Evolutionary conservation across 1,140 invertebrate species (phyloP).

Genomic region (Drosophila nannoptera): DNA sequence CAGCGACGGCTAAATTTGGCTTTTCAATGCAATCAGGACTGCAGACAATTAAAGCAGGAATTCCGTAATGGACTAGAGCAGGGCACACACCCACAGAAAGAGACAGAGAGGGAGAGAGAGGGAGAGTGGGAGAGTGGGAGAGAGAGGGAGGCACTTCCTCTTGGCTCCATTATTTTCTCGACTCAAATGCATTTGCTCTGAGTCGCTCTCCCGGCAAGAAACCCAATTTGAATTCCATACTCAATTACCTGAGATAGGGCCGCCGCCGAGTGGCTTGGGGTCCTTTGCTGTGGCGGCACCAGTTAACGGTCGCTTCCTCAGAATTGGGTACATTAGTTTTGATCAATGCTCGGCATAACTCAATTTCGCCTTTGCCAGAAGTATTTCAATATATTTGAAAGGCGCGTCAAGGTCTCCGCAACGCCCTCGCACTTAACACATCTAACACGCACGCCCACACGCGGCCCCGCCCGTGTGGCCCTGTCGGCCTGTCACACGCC

Average conservation of each 20-base stretch:
- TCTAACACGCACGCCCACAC: not conserved
- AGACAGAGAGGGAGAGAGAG: not conserved
- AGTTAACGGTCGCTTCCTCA: not conserved
- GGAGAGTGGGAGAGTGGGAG: not conserved
- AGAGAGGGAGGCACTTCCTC: not conserved
- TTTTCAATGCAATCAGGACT: constrained; percentile 24
- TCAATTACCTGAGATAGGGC: not conserved
- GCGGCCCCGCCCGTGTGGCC: not conserved
- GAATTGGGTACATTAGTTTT: constrained; percentile 10
- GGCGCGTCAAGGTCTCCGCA: constrained; percentile 12
- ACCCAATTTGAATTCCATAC: constrained; percentile 19
- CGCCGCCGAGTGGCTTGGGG: too few species aligned
- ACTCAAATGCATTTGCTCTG: not conserved
- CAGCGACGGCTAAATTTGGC: constrained; percentile 29
- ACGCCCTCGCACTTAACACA: constrained; percentile 23
- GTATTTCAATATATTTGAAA: constrained; percentile 35
- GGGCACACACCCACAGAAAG: too few species aligned
- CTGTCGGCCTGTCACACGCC: constrained; percentile 40
- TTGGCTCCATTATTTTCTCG: too few species aligned
- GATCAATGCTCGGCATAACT: constrained; percentile 23
- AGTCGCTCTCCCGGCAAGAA: too few species aligned
- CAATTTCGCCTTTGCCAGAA: constrained; percentile 34
- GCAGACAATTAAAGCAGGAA: constrained; percentile 46
- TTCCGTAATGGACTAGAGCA: not conserved
- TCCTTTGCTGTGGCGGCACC: too few species aligned